Evolutionary conservation across 2,888 invertebrate species (phyloP), one percentile per base, ranked within the genome.

Genomic region (Stegophylla sp.): DNA sequence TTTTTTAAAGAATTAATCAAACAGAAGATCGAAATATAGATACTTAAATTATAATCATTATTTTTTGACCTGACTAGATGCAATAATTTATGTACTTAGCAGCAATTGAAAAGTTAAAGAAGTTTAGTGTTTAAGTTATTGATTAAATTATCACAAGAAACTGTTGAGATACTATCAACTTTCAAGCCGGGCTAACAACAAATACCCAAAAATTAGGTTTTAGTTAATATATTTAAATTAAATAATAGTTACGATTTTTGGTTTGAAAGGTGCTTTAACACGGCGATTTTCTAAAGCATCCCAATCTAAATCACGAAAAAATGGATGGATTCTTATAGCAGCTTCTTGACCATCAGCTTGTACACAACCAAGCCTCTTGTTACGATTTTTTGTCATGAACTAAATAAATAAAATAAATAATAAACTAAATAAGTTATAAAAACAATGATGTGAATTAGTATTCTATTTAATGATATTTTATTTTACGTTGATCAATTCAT

Each of bases 341-440:
- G 90, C 91, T 87, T 94, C 95, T 73, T 90, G 90, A 34, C 92
- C 92, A 84, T 92, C 91, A 13, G 89, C 88, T 41, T 88, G 88
- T 20, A 91, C 92, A 88, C 98, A 99, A 84, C 99, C 99, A 85
- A 99, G 90, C 84, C 99, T 92, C 85, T 95, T 95, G 84, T 91
- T 90, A 61, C 98, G 96, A 88, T 93, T 96, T 89, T 99, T 99
- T 83, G 97, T 98, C 95, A 99, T 97, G 88, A 99, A 99, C 91
- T 91, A 86, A 85, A 84, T 13, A 86, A 85, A 73, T 73, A 61
- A 77, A n/a, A n/a, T n/a, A n/a, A 71, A 82, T 83, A 56, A 63
- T 10, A 59, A 28, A 10, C 4, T 51, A 63, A 69, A 53, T 43
- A 20, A n/a, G n/a, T n/a, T n/a, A n/a, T n/a, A n/a, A n/a, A n/a